These are phyloP conservation scores for Trematocara macrostoma DNA, from an alignment of 2,113 vertebrate genomes.

Conservation along the genomic window DNA sequence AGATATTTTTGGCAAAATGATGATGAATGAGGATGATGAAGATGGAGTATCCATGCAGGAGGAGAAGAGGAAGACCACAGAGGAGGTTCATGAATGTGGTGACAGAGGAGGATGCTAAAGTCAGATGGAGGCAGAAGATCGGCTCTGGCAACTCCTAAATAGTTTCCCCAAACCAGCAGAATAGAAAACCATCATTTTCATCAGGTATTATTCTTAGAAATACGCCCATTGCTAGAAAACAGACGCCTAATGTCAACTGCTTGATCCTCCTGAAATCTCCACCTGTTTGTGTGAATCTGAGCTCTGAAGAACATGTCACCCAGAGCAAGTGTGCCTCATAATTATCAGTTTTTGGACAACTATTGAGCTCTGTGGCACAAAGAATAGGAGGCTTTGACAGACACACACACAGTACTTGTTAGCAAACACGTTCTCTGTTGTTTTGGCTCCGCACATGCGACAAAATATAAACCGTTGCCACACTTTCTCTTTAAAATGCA, in stretches of 20 bases:
- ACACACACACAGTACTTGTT: background rate
- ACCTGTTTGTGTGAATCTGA: background rate
- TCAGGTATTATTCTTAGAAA: background rate
- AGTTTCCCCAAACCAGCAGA: background rate
- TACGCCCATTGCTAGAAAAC: background rate
- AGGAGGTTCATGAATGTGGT: background rate
- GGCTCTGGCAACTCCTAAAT: background rate
- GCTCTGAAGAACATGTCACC: background rate
- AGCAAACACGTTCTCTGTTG: background rate
- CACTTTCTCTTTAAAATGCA: background rate
- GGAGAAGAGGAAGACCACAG: background rate
- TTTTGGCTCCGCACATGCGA: background rate
- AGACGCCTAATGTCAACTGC: background rate
- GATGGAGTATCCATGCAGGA: background rate
- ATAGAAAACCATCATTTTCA: background rate
- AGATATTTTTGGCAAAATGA: background rate
- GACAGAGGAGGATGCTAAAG: background rate
- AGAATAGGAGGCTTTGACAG: background rate
- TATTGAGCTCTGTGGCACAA: background rate
- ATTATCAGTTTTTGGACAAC: background rate
- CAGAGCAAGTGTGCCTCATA: background rate
- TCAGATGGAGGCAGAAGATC: background rate
- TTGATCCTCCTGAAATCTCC: background rate
- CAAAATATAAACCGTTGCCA: background rate
- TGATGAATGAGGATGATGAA: background rate